Evolutionary conservation across 2,797 vertebrate genomes (phyloP).

Genomic region (Avahi laniger): DNA sequence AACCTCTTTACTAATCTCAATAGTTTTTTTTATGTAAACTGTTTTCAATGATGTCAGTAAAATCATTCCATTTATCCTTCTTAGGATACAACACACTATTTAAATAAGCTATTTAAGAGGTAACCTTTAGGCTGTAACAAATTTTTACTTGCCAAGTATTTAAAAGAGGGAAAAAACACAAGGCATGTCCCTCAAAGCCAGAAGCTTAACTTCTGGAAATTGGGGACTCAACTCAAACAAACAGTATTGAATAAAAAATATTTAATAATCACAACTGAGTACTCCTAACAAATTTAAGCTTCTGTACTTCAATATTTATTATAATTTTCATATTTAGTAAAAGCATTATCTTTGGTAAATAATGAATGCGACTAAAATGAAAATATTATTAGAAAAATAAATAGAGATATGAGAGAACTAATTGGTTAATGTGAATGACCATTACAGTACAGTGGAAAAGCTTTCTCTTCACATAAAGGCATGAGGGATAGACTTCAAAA

Average conservation of each 20-base stretch:
- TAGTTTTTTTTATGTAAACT: neutral
- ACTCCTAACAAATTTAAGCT: neutral
- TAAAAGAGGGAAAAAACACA: neutral
- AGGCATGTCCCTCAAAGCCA: neutral
- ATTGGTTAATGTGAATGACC: neutral
- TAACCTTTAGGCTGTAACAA: neutral
- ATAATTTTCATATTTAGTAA: neutral
- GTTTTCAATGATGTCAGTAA: slow-evolving; percentile 6
- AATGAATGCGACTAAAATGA: neutral
- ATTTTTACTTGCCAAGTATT: neutral
- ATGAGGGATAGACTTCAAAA: neutral
- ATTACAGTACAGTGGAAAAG: neutral
- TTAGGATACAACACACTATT: neutral
- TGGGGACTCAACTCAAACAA: neutral
- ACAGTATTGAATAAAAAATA: neutral
- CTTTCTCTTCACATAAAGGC: neutral
- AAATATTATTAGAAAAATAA: neutral
- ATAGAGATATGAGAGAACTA: neutral
- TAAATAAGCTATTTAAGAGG: neutral
- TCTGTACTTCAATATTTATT: neutral
- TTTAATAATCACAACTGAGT: neutral
- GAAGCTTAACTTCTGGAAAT: neutral
- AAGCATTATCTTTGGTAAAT: neutral
- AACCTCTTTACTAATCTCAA: neutral
- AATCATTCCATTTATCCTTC: neutral